Conservation (phyloP, 2,113 vertebrate species). For the Halichoeres trimaculatus region DNA sequence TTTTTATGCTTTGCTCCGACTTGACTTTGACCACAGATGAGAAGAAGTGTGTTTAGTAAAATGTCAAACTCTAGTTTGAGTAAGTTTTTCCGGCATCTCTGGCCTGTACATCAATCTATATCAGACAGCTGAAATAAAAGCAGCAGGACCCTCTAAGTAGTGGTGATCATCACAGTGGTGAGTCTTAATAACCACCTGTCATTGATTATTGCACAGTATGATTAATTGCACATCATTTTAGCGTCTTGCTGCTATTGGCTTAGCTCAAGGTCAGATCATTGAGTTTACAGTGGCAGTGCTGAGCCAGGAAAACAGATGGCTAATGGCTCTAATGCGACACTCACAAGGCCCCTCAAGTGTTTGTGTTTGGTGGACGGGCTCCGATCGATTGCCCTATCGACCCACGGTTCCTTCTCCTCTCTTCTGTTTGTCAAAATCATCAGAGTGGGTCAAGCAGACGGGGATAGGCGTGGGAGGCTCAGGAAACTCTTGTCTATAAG, state of each 20-base stretch:
- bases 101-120: background rate
- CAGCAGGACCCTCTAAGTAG: background rate
- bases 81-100: background rate
- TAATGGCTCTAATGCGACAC: conserved; percentile 60
- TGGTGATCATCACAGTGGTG: conserved; percentile 1
- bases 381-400: conserved; percentile 47
- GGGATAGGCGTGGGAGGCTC: conserved; percentile 17
- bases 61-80: too few relatives aligned
- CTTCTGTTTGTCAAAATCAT: conserved; percentile 52
- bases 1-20: too few relatives aligned
- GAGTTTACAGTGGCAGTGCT: conserved; percentile 39
- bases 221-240: conserved; percentile 66
- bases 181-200: conserved; percentile 51
- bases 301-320: conserved; percentile 49
- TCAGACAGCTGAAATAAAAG: background rate
- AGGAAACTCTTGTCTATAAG: conserved; percentile 13
- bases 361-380: conserved; percentile 38
- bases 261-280: conserved; percentile 66
- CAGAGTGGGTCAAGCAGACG: conserved; percentile 15
- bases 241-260: conserved; percentile 28
- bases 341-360: conserved; percentile 55
- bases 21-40: background rate
- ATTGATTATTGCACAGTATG: conserved; percentile 54
- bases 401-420: conserved; percentile 20
- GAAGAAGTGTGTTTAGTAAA: background rate